These are phyloP conservation scores for Carettochelys insculpta DNA, from an alignment of 2,113 vertebrate genomes.

Conservation along the genomic window DNA sequence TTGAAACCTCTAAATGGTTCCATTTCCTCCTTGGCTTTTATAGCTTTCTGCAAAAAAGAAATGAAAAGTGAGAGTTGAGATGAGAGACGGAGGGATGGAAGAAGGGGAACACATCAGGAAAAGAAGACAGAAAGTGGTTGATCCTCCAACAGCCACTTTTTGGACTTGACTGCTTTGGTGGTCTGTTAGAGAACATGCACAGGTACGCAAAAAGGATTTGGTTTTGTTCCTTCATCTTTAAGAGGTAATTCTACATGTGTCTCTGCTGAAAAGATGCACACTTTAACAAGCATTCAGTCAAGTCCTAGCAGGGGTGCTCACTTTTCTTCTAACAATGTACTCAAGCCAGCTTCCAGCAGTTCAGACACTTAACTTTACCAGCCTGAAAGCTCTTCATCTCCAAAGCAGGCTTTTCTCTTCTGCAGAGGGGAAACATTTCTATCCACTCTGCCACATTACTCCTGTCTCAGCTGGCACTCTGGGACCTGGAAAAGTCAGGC, in stretches of 20 bases:
- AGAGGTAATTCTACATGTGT: background rate
- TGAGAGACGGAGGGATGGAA: no score
- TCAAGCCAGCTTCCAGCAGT: constrained; percentile 41
- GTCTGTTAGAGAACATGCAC: background rate
- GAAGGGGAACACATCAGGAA: no score
- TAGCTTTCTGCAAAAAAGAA: background rate
- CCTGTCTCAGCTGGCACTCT: background rate
- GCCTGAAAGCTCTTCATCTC: constrained; percentile 22
- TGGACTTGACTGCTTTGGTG: background rate
- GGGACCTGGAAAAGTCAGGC: background rate
- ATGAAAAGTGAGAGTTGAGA: background rate
- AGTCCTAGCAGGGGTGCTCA: background rate
- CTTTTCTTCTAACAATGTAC: constrained; percentile 27
- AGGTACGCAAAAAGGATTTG: background rate
- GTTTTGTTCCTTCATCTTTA: background rate
- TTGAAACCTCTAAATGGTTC: background rate
- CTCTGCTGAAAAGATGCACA: constrained; percentile 31
- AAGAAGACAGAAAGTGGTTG: background rate
- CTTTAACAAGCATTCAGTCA: constrained; percentile 41
- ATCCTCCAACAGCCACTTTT: background rate
- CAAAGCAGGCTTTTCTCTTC: background rate
- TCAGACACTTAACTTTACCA: constrained; percentile 22
- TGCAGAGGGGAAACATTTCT: background rate
- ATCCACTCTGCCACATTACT: background rate
- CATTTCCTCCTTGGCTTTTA: background rate